phyloP scores from a whole-genome alignment of 2,113 vertebrate genomes.

The Opisthocomus hoazin region DNA sequence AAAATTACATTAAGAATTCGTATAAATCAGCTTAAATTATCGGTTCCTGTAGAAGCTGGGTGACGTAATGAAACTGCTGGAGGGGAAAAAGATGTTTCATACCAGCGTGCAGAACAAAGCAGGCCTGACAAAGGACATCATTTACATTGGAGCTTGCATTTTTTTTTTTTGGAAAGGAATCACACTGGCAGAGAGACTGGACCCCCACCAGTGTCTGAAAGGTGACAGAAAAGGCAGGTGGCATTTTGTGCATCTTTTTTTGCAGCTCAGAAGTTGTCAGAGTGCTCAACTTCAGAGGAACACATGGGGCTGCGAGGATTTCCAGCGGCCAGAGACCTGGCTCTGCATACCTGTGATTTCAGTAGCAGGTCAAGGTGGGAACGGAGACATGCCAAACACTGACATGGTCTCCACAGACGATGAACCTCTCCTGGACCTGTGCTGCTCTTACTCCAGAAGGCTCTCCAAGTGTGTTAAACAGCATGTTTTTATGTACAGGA shows the following conservation, averaged over 20 bases:
- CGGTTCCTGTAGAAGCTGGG: not conserved
- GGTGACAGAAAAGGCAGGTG: not conserved
- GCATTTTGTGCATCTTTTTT: not conserved
- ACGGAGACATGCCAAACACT: accelerated
- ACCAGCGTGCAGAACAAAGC: not conserved
- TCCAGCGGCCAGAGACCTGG: not conserved
- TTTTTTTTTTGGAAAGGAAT: not conserved
- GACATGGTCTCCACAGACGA: accelerated
- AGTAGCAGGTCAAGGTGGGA: not conserved
- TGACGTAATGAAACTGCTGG: not conserved
- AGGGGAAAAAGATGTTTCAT: not conserved
- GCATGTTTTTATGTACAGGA: not conserved
- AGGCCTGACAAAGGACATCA: not conserved
- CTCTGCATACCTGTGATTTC: accelerated
- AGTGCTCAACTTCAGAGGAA: not conserved
- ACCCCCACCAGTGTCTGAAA: not conserved
- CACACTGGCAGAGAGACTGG: not conserved
- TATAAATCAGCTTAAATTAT: not conserved
- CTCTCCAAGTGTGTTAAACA: not conserved
- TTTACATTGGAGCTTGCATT: not conserved
- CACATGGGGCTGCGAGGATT: accelerated
- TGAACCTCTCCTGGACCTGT: not conserved
- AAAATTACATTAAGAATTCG: not conserved
- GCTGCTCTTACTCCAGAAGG: not conserved
- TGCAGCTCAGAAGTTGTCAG: not conserved